Evolutionary conservation across 37 sponge, comb jelly and placozoan species (phyloP).

Genomic region (Petrosia ficiformis): DNA sequence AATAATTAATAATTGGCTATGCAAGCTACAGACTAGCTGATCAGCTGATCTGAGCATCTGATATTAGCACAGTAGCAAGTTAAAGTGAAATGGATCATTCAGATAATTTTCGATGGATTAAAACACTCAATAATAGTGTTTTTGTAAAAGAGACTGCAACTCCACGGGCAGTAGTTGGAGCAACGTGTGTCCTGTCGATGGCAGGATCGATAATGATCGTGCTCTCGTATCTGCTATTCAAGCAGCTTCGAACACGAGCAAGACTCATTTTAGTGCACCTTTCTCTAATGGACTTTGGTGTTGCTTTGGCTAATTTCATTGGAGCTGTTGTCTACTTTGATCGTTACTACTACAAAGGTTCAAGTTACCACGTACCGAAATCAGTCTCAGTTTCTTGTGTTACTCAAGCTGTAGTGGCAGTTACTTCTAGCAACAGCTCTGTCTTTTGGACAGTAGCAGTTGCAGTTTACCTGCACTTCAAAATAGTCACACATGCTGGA

Average conservation of each 20-base stretch:
- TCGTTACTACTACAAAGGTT: conserved; percentile 12
- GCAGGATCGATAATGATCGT: conserved; percentile 58
- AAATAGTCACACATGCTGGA: background rate
- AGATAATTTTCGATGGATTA: background rate
- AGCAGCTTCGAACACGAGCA: conserved; percentile 44
- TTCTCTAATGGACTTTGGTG: conserved; percentile 68
- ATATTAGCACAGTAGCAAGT: background rate
- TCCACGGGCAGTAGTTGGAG: conserved; percentile 23
- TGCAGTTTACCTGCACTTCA: conserved; percentile 49
- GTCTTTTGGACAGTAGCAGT: conserved; percentile 52
- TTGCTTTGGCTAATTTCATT: conserved; percentile 52
- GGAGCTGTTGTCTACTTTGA: conserved; percentile 59
- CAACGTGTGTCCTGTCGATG: conserved; percentile 48
- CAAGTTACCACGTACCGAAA: background rate
- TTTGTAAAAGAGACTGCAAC: background rate
- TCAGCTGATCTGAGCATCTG: too few relatives aligned
- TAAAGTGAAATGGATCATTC: background rate
- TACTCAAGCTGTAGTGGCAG: conserved; percentile 40
- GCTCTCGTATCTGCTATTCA: conserved; percentile 51
- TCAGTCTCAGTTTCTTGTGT: conserved; percentile 11
- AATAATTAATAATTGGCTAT: too few relatives aligned
- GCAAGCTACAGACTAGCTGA: too few relatives aligned
- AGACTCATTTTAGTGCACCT: conserved; percentile 66
- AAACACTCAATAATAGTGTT: background rate
- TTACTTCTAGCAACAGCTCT: conserved; percentile 32